Percentiles rank a stretch among this genome's conserved stretches.
phyloP scores from a whole-genome alignment of 2,113 vertebrate species.

The Pituophis catenifer region DNA sequence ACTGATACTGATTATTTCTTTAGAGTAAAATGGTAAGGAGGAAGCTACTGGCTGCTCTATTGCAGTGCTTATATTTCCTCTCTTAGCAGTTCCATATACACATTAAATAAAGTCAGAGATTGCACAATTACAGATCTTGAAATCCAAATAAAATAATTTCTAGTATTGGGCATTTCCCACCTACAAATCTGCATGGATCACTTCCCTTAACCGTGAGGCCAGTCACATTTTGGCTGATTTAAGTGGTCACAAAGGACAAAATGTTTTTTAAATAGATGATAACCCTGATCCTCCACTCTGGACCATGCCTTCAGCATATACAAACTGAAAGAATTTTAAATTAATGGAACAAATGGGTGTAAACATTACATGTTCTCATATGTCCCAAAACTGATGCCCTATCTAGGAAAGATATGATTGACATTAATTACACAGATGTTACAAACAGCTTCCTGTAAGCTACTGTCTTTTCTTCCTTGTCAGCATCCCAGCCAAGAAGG shows the following conservation, averaged over 20 bases:
- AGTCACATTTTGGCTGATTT: neutral
- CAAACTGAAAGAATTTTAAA: neutral
- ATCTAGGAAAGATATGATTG: neutral
- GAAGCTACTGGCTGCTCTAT: neutral
- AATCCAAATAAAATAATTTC: neutral
- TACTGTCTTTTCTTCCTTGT: neutral
- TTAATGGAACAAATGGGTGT: neutral
- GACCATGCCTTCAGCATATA: neutral
- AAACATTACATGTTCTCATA: neutral
- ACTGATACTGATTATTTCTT: neutral
- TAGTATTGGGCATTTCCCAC: neutral
- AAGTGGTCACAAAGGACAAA: too few relatives aligned
- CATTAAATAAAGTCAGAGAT: neutral
- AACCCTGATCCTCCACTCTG: neutral
- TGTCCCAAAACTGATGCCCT: neutral
- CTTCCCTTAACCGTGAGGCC: neutral
- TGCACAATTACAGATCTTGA: neutral
- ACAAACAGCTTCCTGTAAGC: neutral
- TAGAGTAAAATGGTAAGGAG: neutral
- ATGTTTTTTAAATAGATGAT: neutral
- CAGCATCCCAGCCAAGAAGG: neutral
- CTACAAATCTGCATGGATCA: neutral
- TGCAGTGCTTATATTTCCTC: neutral
- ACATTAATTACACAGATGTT: neutral
- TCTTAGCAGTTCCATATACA: neutral